Conservation (phyloP, 2,888 invertebrate genomes). For the Zygaena filipendulae region DNA sequence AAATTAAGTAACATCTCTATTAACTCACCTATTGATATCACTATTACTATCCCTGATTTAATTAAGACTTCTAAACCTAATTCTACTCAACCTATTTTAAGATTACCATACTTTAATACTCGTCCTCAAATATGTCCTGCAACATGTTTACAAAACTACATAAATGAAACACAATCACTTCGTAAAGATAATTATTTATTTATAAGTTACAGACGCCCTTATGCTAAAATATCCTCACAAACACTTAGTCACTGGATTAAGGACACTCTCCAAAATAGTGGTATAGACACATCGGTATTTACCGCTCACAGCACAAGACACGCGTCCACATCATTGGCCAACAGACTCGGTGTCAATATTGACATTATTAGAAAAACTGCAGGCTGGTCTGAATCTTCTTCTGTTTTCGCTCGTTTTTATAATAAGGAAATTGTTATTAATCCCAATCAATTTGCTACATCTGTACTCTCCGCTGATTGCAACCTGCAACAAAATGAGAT, state of each 20-base stretch:
- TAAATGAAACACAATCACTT: conserved; percentile 6
- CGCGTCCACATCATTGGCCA: conserved; percentile 13
- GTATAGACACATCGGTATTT: conserved; percentile 12
- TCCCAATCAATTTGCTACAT: no score
- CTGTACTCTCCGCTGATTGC: no score
- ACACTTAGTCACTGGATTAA: conserved; percentile 16
- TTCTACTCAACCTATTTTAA: no score
- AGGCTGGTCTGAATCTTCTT: no score
- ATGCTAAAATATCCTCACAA: conserved; percentile 9
- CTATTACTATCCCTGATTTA: no score
- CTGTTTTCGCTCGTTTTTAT: no score
- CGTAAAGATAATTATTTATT: conserved; percentile 7
- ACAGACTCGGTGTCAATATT: conserved; percentile 7
- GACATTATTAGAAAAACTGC: conserved; percentile 9
- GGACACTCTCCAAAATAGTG: conserved; percentile 10
- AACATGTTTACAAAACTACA: conserved; percentile 1
- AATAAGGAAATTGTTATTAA: no score
- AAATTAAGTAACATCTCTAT: no score
- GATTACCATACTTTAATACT: no score
- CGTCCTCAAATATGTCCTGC: conserved; percentile 16
- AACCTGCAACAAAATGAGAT: no score
- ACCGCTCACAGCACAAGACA: conserved; percentile 15
- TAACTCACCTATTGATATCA: no score
- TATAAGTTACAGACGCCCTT: conserved; percentile 11
- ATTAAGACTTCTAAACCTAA: no score